Base-by-base conservation (phyloP, 1,140 invertebrate genomes). In the Drosophila nannoptera region DNA sequence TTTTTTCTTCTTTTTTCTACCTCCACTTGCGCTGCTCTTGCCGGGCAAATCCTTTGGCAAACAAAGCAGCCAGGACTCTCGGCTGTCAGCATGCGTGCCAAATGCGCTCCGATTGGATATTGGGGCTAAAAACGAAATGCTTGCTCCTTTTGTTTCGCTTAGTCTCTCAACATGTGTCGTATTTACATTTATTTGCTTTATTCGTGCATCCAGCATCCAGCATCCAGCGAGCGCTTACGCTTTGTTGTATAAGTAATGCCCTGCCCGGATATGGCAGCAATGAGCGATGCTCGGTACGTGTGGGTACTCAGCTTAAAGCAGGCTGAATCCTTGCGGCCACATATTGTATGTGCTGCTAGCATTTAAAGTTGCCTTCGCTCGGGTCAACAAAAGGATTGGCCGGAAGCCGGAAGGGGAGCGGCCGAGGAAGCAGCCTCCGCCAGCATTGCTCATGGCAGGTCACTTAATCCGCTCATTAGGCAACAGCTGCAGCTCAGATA, bases 391-490 rank as follows among this genome's bases (percentile, higher is more conserved):
- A 55, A 56, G 45, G 66, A 52, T 64, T 64, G 45, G 4, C 45
- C 60, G 52, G 60, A 68, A 66, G 50, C 45, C 54, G 63, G 60
- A 58, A 58, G 9, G 35, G 56, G 56, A 59, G 46, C 43, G 45
- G 56, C 12, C 40, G 29, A 35, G n/a, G 54, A 50, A 54, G 56
- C 33, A 4, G 42, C 16, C 45, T 54, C 63, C 11, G 31, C 35
- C 69, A 42, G 62, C 32, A 38, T 48, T 11, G 29, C 40, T 33
- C 40, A 52, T 14, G 32, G 76, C 42, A 46, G 56, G 49, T 49
- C 63, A 63, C 78, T 80, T 76, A 84, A 86, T 69, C 73, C 81
- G 80, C 81, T 84, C 80, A 84, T 84, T 84, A 84, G 81, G 76
- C 81, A 84, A 69, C 81, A 84, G 73, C 80, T 86, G 80, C 75